Evolutionary conservation across 1,140 invertebrate genomes (phyloP).

Genomic region (Conopomorpha cramerella): DNA sequence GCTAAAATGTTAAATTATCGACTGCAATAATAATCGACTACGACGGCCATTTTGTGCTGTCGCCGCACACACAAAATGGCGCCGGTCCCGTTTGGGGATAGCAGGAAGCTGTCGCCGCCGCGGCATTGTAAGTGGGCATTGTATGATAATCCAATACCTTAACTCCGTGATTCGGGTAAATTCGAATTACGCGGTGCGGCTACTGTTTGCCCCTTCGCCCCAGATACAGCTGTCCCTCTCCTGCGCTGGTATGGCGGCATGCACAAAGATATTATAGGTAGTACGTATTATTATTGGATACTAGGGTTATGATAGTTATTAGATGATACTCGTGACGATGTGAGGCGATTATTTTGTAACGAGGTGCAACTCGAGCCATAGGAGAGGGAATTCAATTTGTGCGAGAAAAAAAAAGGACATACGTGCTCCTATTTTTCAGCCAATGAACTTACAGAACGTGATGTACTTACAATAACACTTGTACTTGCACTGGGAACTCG

Average conservation of each 20-base stretch:
- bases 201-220: no score
- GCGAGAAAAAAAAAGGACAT: no score
- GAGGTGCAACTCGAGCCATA: background rate
- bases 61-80: background rate
- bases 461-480: no score
- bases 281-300: background rate
- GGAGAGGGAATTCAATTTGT: no score
- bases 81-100: background rate
- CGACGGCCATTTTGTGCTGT: background rate
- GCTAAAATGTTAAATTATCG: no score
- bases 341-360: background rate
- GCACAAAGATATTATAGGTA: background rate
- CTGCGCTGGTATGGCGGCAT: background rate
- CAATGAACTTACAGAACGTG: no score
- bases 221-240: no score
- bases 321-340: background rate
- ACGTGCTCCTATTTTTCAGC: no score
- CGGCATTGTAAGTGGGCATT: background rate
- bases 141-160: background rate
- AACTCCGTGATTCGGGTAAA: background rate
- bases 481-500: no score
- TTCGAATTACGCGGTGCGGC: background rate
- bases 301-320: background rate
- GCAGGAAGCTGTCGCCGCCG: background rate
- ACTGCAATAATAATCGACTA: no score